Percentiles rank a stretch among this genome's conserved stretches.
Evolutionary conservation across 92 coral and sea anemone species (phyloP).

Genomic region (Epizoanthus illoricatus): DNA sequence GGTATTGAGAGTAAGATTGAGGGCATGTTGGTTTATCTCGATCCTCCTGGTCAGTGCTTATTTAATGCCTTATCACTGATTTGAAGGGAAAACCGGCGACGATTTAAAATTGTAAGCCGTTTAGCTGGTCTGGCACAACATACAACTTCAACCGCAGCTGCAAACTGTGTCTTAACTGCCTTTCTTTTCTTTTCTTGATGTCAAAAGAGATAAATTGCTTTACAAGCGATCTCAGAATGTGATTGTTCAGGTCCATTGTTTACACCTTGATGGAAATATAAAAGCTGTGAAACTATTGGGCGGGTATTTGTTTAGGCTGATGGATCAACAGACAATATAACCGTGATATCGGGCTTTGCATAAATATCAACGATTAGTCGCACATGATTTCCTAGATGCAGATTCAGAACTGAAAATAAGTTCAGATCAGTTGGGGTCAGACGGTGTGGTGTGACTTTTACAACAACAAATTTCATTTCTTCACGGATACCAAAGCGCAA

Average conservation of each 20-base stretch:
- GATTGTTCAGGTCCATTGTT: slow-evolving; percentile 6
- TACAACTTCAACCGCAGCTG: too few species aligned
- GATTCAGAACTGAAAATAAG: neutral
- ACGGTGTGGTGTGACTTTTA: neutral
- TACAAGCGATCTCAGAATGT: neutral
- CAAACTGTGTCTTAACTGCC: too few species aligned
- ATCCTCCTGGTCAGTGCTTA: too few species aligned
- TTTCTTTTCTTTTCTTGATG: too few species aligned
- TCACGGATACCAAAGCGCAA: too few species aligned
- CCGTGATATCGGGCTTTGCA: slow-evolving; percentile 28
- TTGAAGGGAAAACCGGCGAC: too few species aligned
- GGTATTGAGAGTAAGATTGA: too few species aligned
- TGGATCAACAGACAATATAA: slow-evolving; percentile 30
- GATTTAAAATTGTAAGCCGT: too few species aligned
- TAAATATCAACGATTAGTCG: slow-evolving; percentile 15
- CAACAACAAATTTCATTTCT: neutral
- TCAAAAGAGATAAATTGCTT: neutral
- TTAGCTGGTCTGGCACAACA: too few species aligned
- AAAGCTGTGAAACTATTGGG: slow-evolving; percentile 4
- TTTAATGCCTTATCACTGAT: too few species aligned
- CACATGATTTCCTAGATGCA: slow-evolving; percentile 12
- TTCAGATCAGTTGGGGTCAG: neutral
- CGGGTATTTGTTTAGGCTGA: slow-evolving; percentile 35
- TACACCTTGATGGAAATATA: slow-evolving; percentile 15
- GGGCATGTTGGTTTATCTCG: too few species aligned